Evolutionary conservation across 1,140 invertebrate genomes (phyloP), one percentile per base, ranked within the genome.

Genomic region (Scaptomyza pallida): DNA sequence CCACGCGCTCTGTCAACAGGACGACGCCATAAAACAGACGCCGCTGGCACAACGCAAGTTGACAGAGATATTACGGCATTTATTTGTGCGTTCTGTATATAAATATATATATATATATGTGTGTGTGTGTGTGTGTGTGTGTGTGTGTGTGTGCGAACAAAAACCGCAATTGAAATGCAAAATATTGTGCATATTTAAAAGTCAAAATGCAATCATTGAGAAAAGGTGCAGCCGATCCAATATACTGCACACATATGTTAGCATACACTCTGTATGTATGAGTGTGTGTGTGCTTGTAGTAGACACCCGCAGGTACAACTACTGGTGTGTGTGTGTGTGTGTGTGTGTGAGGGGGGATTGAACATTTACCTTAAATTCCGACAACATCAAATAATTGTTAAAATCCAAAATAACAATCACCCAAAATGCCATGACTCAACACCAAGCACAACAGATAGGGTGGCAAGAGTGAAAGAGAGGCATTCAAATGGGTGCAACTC

Each of bases 161-260:
- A 82, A 82, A 72, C 71, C 79, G 79, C 79, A 82, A 82, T 82
- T 83, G 75, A 75, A 83, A 83, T 83, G 79, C 79, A 83, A 83
- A 83, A 83, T 83, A 78, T 78, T 83, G 64, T 64, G 48, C 71
- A 64, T 69, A 78, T 81, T 73, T 61, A 70, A 80, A 72, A 80
- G 37, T 76, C 72, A 57, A 80, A 80, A 81, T 80, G 48, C 78
- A 69, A 80, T 81, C 61, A 80, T 80, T 76, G 67, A 72, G 76
- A 56, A 72, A 63, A 67, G 62, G 62, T 59, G 69, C 47, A 65
- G 69, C 35, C 43, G 6, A 26, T 15, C n/a, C 44, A 23, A 41
- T 16, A 48, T 54, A 23, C 4, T 21, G 4, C 19, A 21, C 23
- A 2, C 2, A 5, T 5, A 26, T 2, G 23, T 4, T 2, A 21